Base-by-base conservation (phyloP, 2,888 invertebrate species). In the Choreutis nemorana region DNA sequence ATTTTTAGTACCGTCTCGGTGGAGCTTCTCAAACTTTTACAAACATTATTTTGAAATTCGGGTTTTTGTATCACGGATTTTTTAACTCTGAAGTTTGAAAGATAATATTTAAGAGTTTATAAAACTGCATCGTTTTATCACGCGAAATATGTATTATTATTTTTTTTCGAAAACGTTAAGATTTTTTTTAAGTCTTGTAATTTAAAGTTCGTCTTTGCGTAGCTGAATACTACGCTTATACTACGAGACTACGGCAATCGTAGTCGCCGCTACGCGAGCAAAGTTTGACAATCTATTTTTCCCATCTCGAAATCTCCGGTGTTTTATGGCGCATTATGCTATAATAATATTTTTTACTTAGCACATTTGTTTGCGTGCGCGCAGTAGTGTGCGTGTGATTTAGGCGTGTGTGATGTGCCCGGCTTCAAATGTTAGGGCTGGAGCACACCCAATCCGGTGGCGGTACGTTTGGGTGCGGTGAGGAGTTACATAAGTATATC, bases 261-360 rank as follows among this genome's bases (percentile, higher is more conserved):
- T 34, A 45, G 42, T 49, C 47, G 40, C 15, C 29, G 36, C 38
- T 40, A 40, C 42, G 37, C 10, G 9, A 12, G 27, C 29, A 50
- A 35, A 57, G 48, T 64, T 77, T 75, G 71, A 55, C 68, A 64
- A 60, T 27, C 71, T 35, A 42, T 36, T 37, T 38, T 43, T 27
- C 25, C 28, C 36, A 44, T 46, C 49, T 46, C 50, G 53, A 53
- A 45, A 39, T 50, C 51, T 50, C 52, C 56, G 50, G 67, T 72
- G 68, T 75, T 75, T 75, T 75, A 78, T 72, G 67, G 70, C 65
- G 51, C 63, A 73, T 72, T 71, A 75, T 66, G 57, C 57, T 61
- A 65, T 70, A 73, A 73, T 75, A 71, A 72, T 75, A 75, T 73
- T 73, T 77, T 75, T 77, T 73, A 75, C 75, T 77, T 75, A 73